These are phyloP conservation scores for Peromyscus attwateri DNA, from an alignment of 2,797 vertebrate genomes.

Conservation along the genomic window DNA sequence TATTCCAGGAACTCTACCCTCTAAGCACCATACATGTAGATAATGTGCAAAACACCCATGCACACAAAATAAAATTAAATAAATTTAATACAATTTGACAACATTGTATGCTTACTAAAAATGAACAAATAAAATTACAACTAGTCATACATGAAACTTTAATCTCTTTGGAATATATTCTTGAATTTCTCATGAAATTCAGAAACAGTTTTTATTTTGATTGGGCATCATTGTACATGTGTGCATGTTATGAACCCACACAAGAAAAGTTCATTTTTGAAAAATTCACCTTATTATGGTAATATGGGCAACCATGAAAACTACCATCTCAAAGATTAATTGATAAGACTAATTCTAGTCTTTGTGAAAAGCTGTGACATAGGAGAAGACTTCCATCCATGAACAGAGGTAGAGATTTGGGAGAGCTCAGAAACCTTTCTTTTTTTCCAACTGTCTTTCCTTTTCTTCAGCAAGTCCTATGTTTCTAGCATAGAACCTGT, in stretches of 20 bases:
- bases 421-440: no score
- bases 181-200: background rate
- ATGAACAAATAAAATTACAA: background rate
- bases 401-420: background rate
- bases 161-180: background rate
- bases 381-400: background rate
- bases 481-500: background rate
- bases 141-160: background rate
- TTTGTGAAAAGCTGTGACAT: background rate
- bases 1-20: background rate
- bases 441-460: background rate
- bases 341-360: background rate
- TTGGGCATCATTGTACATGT: background rate
- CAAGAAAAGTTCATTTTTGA: background rate
- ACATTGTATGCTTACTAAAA: background rate
- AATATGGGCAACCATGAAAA: background rate
- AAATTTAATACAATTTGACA: background rate
- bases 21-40: background rate
- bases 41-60: background rate
- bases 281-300: background rate
- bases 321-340: background rate
- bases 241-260: background rate
- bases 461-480: background rate
- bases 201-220: background rate
- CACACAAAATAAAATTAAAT: background rate